Evolutionary conservation across 2,113 vertebrate genomes (phyloP).

Genomic region (Urocolius indicus): DNA sequence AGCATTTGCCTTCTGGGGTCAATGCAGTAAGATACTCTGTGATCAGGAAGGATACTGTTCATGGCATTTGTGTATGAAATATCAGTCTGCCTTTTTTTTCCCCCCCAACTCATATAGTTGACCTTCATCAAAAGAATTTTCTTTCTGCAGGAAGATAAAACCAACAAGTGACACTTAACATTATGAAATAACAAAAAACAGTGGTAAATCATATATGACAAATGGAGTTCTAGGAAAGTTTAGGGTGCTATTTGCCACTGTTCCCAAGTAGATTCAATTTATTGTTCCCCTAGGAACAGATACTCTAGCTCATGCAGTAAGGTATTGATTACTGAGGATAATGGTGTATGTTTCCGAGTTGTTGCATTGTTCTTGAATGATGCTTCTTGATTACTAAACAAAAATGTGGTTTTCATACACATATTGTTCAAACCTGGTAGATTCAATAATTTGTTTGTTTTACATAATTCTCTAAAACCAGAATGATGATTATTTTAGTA

Average conservation of each 20-base stretch:
- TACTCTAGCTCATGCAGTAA: not conserved
- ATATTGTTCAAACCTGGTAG: not conserved
- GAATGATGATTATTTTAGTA: not conserved
- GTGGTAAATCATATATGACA: constrained; percentile 35
- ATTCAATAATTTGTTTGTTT: not conserved
- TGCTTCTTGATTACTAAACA: not conserved
- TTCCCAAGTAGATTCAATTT: constrained; percentile 13
- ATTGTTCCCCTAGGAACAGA: not conserved
- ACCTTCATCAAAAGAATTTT: constrained; percentile 57
- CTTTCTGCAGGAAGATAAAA: constrained; percentile 11
- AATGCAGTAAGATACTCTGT: not conserved
- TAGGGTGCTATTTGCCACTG: not conserved
- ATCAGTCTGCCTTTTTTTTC: not conserved
- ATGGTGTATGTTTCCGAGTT: not conserved
- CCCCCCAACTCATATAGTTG: not conserved
- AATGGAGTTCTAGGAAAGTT: constrained; percentile 29
- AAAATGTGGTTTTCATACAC: not conserved
- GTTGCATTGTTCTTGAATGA: not conserved
- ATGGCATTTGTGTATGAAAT: not conserved
- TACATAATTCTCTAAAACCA: not conserved
- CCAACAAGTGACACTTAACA: not conserved
- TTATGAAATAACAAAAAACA: constrained; percentile 4
- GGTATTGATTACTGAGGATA: constrained; percentile 19
- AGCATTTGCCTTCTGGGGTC: not conserved
- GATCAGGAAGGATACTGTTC: not conserved